phyloP scores from a whole-genome alignment of 2,888 invertebrate genomes.

The Philereme vetulata region DNA sequence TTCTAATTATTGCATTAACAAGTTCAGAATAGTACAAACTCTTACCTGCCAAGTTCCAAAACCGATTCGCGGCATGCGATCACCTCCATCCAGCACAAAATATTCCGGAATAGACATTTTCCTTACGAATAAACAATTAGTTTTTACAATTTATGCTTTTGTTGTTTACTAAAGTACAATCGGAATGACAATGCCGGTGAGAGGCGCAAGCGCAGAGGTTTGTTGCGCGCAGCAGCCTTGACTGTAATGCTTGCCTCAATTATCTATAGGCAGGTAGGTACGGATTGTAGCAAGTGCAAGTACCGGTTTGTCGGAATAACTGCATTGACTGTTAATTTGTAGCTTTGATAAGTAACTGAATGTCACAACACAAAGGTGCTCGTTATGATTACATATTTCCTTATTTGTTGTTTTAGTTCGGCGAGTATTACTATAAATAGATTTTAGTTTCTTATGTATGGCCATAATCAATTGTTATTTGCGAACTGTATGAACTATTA shows the following conservation, averaged over 20 bases:
- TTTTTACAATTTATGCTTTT: conserved; percentile 21
- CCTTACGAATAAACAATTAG: conserved; percentile 23
- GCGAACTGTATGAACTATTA: too few species aligned
- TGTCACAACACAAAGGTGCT: too few species aligned
- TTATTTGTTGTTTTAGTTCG: too few species aligned
- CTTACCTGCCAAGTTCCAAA: conserved; percentile 92
- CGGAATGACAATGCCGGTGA: conserved; percentile 49
- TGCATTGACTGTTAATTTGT: conserved; percentile 10
- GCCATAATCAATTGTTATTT: too few species aligned
- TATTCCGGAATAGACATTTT: conserved; percentile 62
- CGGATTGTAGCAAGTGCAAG: conserved; percentile 8
- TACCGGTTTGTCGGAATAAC: conserved; percentile 32
- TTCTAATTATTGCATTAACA: conserved; percentile 1
- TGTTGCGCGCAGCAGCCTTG: conserved; percentile 43
- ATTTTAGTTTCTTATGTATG: too few species aligned
- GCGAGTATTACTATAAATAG: too few species aligned
- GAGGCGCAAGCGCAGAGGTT: conserved; percentile 35
- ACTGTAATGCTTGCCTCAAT: conserved; percentile 30
- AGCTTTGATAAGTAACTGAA: not conserved
- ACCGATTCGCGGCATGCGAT: conserved; percentile 88
- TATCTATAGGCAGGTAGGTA: conserved; percentile 21
- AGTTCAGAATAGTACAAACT: conserved; percentile 30
- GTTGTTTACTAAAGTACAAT: conserved; percentile 42
- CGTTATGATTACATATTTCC: too few species aligned
- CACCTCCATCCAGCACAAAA: conserved; percentile 75